These are phyloP conservation scores for Haemorhous mexicanus DNA, from an alignment of 2,113 vertebrate genomes.

Conservation along the genomic window DNA sequence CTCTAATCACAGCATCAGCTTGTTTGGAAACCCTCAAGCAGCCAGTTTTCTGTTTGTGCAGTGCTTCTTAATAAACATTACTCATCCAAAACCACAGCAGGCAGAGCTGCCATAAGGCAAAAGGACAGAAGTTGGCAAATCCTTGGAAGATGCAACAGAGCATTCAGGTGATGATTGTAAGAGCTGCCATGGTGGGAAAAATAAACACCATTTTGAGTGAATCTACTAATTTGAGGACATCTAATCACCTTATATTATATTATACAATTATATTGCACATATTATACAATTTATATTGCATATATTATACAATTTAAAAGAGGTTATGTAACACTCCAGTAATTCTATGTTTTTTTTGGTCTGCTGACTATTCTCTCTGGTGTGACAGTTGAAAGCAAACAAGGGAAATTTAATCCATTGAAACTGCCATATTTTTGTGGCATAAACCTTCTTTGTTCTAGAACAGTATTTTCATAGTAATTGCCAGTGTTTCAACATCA, in stretches of 20 bases:
- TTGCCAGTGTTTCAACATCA: neutral
- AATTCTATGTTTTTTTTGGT: neutral
- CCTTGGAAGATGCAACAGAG: neutral
- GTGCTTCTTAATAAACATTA: neutral
- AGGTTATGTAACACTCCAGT: fast-evolving
- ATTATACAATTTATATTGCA: neutral
- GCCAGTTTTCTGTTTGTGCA: neutral
- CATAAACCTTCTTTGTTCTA: neutral
- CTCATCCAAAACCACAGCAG: neutral
- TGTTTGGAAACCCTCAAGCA: neutral
- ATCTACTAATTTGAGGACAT: neutral
- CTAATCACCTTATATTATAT: neutral
- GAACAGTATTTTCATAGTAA: neutral
- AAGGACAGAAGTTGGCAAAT: neutral
- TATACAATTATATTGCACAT: no score
- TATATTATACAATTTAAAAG: neutral
- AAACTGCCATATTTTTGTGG: neutral
- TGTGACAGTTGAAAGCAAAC: neutral
- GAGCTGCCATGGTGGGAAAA: neutral
- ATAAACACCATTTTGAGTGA: neutral
- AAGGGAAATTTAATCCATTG: neutral
- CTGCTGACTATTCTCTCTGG: neutral
- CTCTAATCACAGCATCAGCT: neutral
- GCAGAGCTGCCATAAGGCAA: neutral
- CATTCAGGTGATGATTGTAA: neutral